These are phyloP conservation scores for Platorchestia sp. DNA, from an alignment of 1,140 invertebrate species.

Conservation along the genomic window DNA sequence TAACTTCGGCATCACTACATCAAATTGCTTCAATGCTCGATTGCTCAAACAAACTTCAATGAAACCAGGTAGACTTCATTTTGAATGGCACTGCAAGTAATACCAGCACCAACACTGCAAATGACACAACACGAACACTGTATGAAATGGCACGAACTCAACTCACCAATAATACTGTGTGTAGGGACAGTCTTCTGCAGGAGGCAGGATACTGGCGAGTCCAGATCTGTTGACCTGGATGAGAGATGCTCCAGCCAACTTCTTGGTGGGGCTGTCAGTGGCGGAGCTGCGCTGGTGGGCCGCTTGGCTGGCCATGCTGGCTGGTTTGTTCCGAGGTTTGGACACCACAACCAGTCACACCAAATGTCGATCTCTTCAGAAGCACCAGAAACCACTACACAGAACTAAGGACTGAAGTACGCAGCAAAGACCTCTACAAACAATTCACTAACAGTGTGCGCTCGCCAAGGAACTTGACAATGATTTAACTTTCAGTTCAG, in stretches of 20 bases:
- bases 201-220: slow-evolving; percentile 45
- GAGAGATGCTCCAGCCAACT: slow-evolving; percentile 33
- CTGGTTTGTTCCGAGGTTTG: neutral
- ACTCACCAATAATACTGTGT: slow-evolving; percentile 75
- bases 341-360: neutral
- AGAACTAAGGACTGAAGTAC: neutral
- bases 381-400: neutral
- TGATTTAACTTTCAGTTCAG: neutral
- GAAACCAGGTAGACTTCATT: no score
- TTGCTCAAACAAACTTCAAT: no score
- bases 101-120: no score
- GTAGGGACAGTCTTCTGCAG: slow-evolving; percentile 72
- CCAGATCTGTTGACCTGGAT: slow-evolving; percentile 42
- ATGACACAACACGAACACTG: no score
- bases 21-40: no score
- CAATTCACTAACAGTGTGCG: neutral
- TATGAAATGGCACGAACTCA: neutral
- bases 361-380: no score
- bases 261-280: slow-evolving; percentile 57
- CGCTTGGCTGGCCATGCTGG: slow-evolving; percentile 3
- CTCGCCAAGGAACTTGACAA: neutral
- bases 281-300: slow-evolving; percentile 14
- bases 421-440: neutral
- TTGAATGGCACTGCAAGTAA: no score
- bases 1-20: no score